These are phyloP conservation scores for Geophilus truncorum DNA, from an alignment of 2,888 invertebrate genomes.

Conservation along the genomic window DNA sequence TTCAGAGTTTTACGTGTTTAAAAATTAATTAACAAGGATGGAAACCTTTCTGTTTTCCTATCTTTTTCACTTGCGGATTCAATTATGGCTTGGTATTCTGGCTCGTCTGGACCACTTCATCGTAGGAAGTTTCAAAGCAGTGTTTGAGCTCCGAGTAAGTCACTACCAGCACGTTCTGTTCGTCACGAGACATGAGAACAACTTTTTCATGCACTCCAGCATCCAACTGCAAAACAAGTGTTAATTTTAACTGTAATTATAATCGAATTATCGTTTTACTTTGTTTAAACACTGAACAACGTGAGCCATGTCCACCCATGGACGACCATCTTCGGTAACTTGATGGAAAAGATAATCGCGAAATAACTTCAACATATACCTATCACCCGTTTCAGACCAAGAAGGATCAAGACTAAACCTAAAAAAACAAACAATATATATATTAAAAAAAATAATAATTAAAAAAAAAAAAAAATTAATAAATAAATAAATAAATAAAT, in stretches of 20 bases:
- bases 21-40: not conserved
- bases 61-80: not conserved
- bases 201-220: slow-evolving; percentile 78
- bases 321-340: slow-evolving; percentile 82
- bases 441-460: no score
- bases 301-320: slow-evolving; percentile 96
- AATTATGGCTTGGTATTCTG: not conserved
- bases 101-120: slow-evolving; percentile 62
- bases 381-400: slow-evolving; percentile 97
- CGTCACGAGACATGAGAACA: slow-evolving; percentile 91
- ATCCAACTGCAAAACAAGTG: slow-evolving; percentile 60
- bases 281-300: slow-evolving; percentile 91
- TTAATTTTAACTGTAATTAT: no score
- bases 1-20: not conserved
- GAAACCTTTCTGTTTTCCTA: not conserved
- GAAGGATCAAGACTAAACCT: slow-evolving; percentile 85
- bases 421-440: not conserved
- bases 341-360: slow-evolving; percentile 97
- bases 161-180: slow-evolving; percentile 92
- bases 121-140: slow-evolving; percentile 87
- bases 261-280: slow-evolving; percentile 45
- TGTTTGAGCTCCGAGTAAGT: slow-evolving; percentile 92
- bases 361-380: slow-evolving; percentile 97
- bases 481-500: no score
- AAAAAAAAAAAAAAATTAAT: no score